These are phyloP conservation scores for Nothoprocta pentlandii DNA, from an alignment of 2,113 vertebrate species.

Conservation along the genomic window DNA sequence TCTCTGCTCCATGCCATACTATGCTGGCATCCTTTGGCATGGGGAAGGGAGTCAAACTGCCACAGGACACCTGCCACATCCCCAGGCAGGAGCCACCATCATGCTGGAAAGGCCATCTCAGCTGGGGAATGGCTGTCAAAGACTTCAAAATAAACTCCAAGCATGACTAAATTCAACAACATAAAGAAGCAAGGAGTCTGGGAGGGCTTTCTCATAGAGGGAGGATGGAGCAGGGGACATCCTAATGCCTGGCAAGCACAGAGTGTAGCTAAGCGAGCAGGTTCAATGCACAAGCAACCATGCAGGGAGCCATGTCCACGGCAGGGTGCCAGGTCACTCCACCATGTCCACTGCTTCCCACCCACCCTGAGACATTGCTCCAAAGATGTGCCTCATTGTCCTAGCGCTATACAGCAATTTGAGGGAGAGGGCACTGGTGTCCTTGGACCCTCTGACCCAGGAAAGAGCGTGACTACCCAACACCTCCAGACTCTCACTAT, in stretches of 20 bases:
- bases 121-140: background rate
- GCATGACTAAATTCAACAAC: background rate
- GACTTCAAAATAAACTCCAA: background rate
- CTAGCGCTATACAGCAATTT: background rate
- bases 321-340: background rate
- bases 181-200: background rate
- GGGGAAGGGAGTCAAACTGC: no score
- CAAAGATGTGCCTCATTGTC: background rate
- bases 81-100: background rate
- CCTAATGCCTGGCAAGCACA: background rate
- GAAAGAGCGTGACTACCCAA: background rate
- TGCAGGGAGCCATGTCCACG: accelerated
- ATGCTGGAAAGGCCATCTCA: background rate
- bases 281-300: background rate
- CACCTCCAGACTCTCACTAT: background rate
- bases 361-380: background rate
- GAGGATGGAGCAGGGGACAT: background rate
- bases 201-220: accelerated
- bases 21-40: background rate
- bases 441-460: accelerated
- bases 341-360: background rate
- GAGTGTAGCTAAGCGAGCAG: background rate
- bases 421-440: background rate
- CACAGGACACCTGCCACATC: accelerated
- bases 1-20: accelerated